A percentile compares a stretch with the other conserved stretches of the same genome.
phyloP scores from a whole-genome alignment of 2,797 vertebrate species.

The Monodelphis domestica region DNA sequence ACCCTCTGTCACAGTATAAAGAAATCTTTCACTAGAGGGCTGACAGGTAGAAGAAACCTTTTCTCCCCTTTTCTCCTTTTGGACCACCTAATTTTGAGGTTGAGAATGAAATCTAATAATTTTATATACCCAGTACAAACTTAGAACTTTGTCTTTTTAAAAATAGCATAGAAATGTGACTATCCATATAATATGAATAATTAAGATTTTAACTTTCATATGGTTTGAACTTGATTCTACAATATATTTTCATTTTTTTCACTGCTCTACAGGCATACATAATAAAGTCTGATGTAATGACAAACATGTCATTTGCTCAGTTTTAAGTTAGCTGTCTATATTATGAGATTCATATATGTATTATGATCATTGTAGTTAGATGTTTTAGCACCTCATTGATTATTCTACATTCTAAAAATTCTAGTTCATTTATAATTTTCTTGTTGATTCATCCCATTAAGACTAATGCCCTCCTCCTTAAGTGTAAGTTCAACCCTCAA shows the following conservation, averaged over 20 bases:
- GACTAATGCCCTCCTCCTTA: background rate
- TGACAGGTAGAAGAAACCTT: too few relatives aligned
- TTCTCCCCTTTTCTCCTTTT: too few relatives aligned
- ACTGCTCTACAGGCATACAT: background rate
- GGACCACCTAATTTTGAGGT: too few relatives aligned
- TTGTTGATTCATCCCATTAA: constrained; percentile 48
- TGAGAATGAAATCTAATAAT: background rate
- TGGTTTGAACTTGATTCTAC: background rate
- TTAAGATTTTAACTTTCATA: background rate
- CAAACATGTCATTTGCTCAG: background rate
- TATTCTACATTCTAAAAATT: constrained; percentile 41
- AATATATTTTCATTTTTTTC: background rate
- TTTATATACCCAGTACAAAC: background rate
- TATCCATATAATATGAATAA: constrained; percentile 9
- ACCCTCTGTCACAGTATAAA: too few relatives aligned
- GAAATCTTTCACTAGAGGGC: too few relatives aligned
- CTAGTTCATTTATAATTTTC: constrained; percentile 66
- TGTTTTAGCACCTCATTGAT: constrained; percentile 49
- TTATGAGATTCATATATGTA: constrained; percentile 24
- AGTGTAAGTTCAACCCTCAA: too few relatives aligned
- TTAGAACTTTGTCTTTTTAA: background rate
- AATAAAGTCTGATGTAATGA: background rate
- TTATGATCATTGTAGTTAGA: constrained; percentile 50
- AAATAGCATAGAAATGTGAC: background rate
- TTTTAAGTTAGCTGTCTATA: constrained; percentile 12